These are phyloP conservation scores for Abrostola tripartita DNA, from an alignment of 2,888 invertebrate genomes.

Conservation along the genomic window DNA sequence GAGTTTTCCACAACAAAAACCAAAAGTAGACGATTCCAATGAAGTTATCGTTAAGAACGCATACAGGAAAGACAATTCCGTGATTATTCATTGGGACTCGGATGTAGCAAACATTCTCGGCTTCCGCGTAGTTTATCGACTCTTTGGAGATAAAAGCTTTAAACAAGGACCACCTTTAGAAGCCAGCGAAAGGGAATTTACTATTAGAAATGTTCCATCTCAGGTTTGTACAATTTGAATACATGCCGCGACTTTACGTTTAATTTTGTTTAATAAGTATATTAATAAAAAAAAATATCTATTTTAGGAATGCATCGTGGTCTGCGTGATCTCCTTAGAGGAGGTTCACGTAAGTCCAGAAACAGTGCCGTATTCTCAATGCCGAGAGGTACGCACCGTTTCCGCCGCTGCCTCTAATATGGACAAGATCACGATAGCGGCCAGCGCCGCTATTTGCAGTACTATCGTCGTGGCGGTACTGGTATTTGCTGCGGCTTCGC, in stretches of 20 bases:
- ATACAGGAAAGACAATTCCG: conserved; percentile 94
- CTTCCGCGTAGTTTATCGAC: conserved; percentile 95
- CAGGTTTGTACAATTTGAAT: conserved; percentile 86
- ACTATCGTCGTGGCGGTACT: conserved; percentile 97
- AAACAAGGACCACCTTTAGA: conserved; percentile 97
- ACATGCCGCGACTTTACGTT: too few species aligned
- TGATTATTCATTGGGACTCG: conserved; percentile 97
- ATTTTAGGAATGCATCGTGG: conserved; percentile 95
- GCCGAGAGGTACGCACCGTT: conserved; percentile 96
- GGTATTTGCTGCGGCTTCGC: conserved; percentile 95
- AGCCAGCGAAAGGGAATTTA: conserved; percentile 96
- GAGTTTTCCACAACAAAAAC: conserved; percentile 90
- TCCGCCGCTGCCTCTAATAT: conserved; percentile 95
- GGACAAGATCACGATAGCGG: conserved; percentile 98
- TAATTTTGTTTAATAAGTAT: too few species aligned
- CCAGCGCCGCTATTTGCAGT: conserved; percentile 97
- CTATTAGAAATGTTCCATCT: conserved; percentile 96
- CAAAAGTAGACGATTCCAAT: conserved; percentile 90
- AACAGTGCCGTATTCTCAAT: conserved; percentile 95
- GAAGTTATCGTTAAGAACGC: conserved; percentile 96
- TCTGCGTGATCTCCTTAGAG: conserved; percentile 97
- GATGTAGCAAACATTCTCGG: conserved; percentile 96
- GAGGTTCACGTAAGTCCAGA: conserved; percentile 96
- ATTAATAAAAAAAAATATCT: conserved; percentile 16
- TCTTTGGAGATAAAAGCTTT: conserved; percentile 96